phyloP scores from a whole-genome alignment of 2,113 vertebrate genomes.

The human region DNA sequence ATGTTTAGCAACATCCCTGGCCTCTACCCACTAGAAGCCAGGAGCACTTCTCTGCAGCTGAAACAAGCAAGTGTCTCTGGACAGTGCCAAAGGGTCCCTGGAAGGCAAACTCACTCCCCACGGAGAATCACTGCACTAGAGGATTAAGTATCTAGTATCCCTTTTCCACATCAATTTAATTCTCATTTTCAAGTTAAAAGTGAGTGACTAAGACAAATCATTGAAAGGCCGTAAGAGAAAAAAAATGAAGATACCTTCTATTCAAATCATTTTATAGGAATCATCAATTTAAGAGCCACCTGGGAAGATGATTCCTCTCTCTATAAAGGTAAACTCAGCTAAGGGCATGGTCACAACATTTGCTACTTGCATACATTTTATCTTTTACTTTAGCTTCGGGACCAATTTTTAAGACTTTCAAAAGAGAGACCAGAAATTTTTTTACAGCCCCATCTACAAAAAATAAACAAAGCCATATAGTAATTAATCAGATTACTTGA shows the following conservation, averaged over 20 bases:
- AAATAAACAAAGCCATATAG: slow-evolving; percentile 38
- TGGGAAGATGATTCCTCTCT: not conserved
- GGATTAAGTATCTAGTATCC: not conserved
- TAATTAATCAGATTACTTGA: slow-evolving; percentile 7
- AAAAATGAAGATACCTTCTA: too few species aligned
- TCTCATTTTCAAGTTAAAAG: slow-evolving; percentile 16
- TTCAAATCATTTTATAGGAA: not conserved
- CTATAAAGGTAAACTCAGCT: not conserved
- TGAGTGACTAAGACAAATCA: not conserved
- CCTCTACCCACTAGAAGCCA: not conserved
- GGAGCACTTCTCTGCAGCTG: not conserved
- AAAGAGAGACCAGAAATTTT: not conserved
- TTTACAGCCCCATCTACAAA: not conserved
- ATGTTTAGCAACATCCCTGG: not conserved
- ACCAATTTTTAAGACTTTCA: not conserved
- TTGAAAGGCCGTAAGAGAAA: not conserved
- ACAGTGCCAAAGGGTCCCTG: not conserved
- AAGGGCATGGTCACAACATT: not conserved
- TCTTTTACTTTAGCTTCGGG: not conserved
- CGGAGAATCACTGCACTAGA: not conserved
- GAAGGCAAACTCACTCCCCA: not conserved
- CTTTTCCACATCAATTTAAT: too few species aligned
- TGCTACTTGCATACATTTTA: not conserved
- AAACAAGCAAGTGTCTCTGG: not conserved
- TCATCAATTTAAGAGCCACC: not conserved